These are phyloP conservation scores for Leuctra nigra DNA, from an alignment of 2,888 invertebrate genomes.

Conservation along the genomic window DNA sequence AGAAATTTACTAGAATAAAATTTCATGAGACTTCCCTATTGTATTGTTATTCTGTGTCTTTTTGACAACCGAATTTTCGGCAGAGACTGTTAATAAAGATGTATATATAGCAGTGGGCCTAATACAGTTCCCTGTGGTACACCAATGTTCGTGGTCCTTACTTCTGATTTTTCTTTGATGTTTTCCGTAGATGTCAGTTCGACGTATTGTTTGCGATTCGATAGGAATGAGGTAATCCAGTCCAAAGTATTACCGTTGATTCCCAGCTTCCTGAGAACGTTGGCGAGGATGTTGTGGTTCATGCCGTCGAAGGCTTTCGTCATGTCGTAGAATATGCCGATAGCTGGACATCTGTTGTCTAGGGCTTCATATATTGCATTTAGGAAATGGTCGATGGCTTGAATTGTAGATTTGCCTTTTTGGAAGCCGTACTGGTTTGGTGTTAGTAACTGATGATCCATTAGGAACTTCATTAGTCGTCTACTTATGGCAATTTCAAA, in stretches of 20 bases:
- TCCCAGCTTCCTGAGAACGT: background rate
- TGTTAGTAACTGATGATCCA: background rate
- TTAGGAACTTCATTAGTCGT: slow-evolving; percentile 4
- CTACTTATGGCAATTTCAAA: background rate
- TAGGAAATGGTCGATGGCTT: slow-evolving; percentile 4
- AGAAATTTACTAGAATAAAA: no score
- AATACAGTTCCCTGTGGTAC: slow-evolving; percentile 6
- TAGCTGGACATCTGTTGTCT: background rate
- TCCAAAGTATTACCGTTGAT: background rate
- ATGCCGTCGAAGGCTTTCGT: slow-evolving; percentile 3
- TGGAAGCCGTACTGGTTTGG: slow-evolving; percentile 8
- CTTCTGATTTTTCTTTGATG: no score
- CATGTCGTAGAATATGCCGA: slow-evolving; percentile 4
- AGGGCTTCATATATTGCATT: background rate
- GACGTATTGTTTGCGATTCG: background rate
- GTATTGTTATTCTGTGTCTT: no score
- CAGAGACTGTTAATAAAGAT: slow-evolving; percentile 3
- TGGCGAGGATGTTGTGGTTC: background rate
- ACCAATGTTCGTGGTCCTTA: background rate
- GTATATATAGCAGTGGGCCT: background rate
- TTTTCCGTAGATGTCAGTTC: background rate
- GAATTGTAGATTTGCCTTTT: slow-evolving; percentile 10
- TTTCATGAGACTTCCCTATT: no score
- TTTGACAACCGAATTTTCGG: no score
- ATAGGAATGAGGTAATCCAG: background rate